Evolutionary conservation across 37 sponge, comb jelly and placozoan species (phyloP).

Genomic region (Theonella swinhoei): DNA sequence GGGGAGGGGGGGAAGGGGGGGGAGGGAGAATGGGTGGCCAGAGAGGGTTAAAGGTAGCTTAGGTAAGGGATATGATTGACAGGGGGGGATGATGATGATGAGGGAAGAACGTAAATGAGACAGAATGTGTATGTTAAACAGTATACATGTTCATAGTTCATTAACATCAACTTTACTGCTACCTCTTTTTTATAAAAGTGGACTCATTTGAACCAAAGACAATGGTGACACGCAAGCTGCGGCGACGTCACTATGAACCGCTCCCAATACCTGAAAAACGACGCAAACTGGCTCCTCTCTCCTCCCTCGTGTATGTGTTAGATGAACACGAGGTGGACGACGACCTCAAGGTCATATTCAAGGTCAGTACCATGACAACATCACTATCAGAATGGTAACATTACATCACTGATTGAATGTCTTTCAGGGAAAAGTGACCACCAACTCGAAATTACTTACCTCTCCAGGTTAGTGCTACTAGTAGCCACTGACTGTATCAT

Average conservation of each 20-base stretch:
- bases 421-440: conserved; percentile 17
- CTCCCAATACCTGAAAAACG: conserved; percentile 72
- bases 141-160: background rate
- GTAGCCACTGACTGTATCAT: no score
- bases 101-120: no score
- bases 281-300: conserved; percentile 62
- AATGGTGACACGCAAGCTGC: conserved; percentile 77
- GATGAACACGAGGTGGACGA: conserved; percentile 78
- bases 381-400: no score
- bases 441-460: conserved; percentile 4
- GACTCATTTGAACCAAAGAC: conserved; percentile 74
- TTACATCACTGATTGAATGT: background rate
- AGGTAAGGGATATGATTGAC: background rate
- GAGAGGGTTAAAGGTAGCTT: background rate
- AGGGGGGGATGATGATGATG: background rate
- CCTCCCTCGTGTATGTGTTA: conserved; percentile 68
- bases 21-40: background rate
- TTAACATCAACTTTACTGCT: no score
- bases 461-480: conserved; percentile 17
- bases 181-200: background rate
- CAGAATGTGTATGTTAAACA: no score
- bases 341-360: conserved; percentile 74
- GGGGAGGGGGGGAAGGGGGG: background rate
- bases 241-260: conserved; percentile 66
- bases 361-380: conserved; percentile 13